phyloP scores from a whole-genome alignment of 1,140 invertebrate genomes.

The Zaprionus capensis region DNA sequence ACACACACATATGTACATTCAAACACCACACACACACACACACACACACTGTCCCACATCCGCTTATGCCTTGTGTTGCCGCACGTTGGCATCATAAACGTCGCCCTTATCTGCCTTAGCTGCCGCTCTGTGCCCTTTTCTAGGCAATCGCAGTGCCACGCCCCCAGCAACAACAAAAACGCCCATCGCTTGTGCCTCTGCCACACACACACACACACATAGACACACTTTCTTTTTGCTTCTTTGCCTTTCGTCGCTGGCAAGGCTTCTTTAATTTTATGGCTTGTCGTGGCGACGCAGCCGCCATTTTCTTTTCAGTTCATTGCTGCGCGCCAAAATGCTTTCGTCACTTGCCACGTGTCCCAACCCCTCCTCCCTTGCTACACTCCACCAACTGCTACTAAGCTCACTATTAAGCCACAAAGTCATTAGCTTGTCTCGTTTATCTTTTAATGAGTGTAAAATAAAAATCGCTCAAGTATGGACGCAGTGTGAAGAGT shows the following conservation, averaged over 20 bases:
- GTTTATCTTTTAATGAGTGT: conserved; percentile 83
- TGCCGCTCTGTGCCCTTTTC: conserved; percentile 45
- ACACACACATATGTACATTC: background rate
- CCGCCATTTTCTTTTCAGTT: conserved; percentile 75
- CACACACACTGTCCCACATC: background rate
- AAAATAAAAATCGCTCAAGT: conserved; percentile 69
- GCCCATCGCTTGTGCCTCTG: conserved; percentile 45
- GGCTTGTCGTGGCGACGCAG: conserved; percentile 66
- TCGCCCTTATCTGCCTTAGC: conserved; percentile 61
- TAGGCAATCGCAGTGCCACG: conserved; percentile 55
- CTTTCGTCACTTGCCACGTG: conserved; percentile 46
- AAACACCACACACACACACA: background rate
- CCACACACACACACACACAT: conserved; percentile 34
- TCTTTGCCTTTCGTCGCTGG: background rate
- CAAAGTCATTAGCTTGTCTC: conserved; percentile 80
- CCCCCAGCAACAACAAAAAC: conserved; percentile 31
- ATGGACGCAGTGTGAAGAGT: background rate
- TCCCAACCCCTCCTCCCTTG: background rate
- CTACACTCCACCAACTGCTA: background rate
- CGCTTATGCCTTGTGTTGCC: conserved; percentile 33
- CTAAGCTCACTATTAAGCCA: conserved; percentile 61
- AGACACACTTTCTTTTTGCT: conserved; percentile 12
- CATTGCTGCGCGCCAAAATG: conserved; percentile 55
- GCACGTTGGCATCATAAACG: conserved; percentile 76
- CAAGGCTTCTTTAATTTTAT: conserved; percentile 65